Base-by-base conservation (phyloP, 2,888 invertebrate species). In the Eupithecia abbreviata region DNA sequence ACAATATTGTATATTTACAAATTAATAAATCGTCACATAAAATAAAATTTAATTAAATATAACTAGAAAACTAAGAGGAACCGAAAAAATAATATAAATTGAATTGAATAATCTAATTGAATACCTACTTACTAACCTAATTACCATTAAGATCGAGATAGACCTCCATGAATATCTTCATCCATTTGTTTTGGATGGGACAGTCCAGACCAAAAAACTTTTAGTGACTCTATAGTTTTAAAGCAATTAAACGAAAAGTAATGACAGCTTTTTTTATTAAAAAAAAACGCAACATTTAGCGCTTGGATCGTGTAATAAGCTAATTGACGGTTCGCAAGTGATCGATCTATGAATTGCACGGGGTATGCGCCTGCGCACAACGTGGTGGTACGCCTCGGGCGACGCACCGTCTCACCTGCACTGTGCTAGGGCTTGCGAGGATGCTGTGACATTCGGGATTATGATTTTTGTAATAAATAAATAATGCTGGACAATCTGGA, bases 331-430 rank as follows among this genome's bases (percentile, higher is more conserved):
- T 88, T 91, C 78, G 81, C 87, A 88, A 88, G 89, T 89, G 91
- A 92, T 92, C 91, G 90, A 93, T 92, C 89, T 89, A 87, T 86
- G 84, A 82, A 83, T 80, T 85, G 86, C 79, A 82, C 82, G 86
- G 83, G 83, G 83, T 85, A 82, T 86, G 91, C 89, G 90, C 90
- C 82, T 84, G 87, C 88, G 87, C 89, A 85, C 90, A 89, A 86
- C 89, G 89, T 85, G 86, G 87, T 84, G 85, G 87, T 87, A 82
- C 89, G 93, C 93, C 93, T 85, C 89, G 85, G 92, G 93, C 93
- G 91, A 92, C 92, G 89, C 86, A 89, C 90, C 89, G 91, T 92
- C 92, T 91, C 92, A 91, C 91, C 92, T 92, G 92, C 90, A 84
- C 51, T 82, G 82, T 75, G 73, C 66, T 85, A 93, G 92, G 92